Evolutionary conservation across 2,797 vertebrate species (phyloP), one percentile per base, ranked within the genome.

Genomic region (Parauchenoglanis punctatus): DNA sequence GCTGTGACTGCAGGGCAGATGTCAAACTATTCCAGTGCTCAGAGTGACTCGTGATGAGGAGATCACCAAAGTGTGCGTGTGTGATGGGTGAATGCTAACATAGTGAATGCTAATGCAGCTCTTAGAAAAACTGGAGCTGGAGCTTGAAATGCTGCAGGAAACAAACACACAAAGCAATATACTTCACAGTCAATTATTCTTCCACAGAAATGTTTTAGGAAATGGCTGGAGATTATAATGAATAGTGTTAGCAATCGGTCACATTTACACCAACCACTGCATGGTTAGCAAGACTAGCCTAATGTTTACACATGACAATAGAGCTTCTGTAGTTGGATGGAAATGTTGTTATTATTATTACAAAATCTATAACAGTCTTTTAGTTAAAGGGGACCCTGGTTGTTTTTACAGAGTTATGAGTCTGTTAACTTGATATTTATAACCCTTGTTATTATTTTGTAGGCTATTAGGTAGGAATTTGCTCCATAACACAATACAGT

Each of bases 1-100:
- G 59, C 58, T 84, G 65, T 65, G n/a, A 82, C 81, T 49, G 61
- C 31, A 11, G 85, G 49, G 44, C 25, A 76, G 20, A 75, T 81
- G 18, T 83, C 56, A 83, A 82, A 49, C 40, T 77, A 15, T 85
- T 83, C 54, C 15, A 63, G 13, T 76, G 31, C 58, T 81, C 11
- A 40, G 31, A 58, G 76, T 58, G 54, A 58, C 8, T 58, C 4
- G 31, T 25, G 20, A 23, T 59, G 54, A 40, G 20, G 10, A 49
- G 23, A 75, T 49, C 23, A 25, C 2, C 11, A 49, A 73, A 73
- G 72, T 40, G 68, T 23, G 8, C 23, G 7, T 46, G 40, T 40
- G 31, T 70, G 31, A 15, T 35, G 18, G 31, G 77, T 40, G 77
- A 81, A 81, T 17, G 35, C 78, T 28, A 46, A 40, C 80, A 46